Conservation (phyloP, 2,113 vertebrate genomes). For the Megaceryle torquata region DNA sequence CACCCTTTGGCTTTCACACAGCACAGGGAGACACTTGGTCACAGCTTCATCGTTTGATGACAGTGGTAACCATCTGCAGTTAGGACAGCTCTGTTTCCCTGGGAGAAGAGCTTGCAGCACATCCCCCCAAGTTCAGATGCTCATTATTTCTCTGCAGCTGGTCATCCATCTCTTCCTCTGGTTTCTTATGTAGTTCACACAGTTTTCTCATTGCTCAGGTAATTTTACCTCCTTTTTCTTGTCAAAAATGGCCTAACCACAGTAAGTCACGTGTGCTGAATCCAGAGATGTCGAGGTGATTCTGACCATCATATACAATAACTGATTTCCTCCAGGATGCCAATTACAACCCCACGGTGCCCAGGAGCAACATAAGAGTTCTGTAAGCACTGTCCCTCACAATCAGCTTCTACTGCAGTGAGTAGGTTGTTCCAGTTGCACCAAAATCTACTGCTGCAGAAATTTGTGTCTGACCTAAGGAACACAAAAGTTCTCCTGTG, state of each 20-base stretch:
- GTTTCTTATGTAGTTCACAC: background rate
- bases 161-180: background rate
- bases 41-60: background rate
- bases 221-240: background rate
- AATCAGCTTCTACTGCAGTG: background rate
- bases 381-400: background rate
- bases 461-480: background rate
- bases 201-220: background rate
- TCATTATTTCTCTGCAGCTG: background rate
- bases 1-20: background rate
- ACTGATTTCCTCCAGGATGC: background rate
- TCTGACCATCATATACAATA: background rate
- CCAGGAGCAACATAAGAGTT: background rate
- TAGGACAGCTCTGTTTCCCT: background rate
- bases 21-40: background rate
- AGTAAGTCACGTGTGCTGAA: background rate
- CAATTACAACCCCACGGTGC: background rate
- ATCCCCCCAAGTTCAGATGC: background rate
- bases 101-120: background rate
- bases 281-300: background rate
- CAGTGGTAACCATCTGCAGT: background rate
- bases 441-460: background rate
- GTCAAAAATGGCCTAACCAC: background rate
- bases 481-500: background rate
- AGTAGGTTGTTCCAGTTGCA: background rate